Evolutionary conservation across 2,797 vertebrate genomes (phyloP), one percentile per base, ranked within the genome.

Genomic region (Miichthys miiuy): DNA sequence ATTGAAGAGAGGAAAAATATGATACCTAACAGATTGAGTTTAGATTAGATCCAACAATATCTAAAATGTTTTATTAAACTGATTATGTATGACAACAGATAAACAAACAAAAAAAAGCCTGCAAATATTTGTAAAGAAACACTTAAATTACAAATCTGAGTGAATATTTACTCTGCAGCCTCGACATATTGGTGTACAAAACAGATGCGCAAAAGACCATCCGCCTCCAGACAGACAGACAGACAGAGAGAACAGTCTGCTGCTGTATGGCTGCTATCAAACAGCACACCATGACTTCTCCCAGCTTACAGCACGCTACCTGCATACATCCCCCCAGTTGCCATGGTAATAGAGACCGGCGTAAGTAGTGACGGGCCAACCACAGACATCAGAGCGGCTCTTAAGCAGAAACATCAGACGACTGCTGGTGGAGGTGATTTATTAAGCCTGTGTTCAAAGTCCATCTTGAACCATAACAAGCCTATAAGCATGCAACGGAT

Each of bases 341-440:
- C 95, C 93, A 95, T 94, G 91, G 93, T 70, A 87, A 94, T 93
- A 87, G 91, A 89, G 93, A 84, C 78, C 79, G 86, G 90, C 75
- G 64, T 86, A 72, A 90, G 89, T 89, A 77, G 83, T 77, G 72
- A 82, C 57, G 71, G 90, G 88, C 88, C 87, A 93, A 88, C 87
- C 83, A 72, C 82, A 89, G 91, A 94, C 92, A 91, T 92, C 86
- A 91, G 84, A 91, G 88, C 75, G 60, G 81, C 90, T 93, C 91
- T 93, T 88, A 90, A 92, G 91, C 89, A 87, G 91, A 87, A 89
- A 92, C 85, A 93, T 93, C 90, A 93, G 90, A 90, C 82, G 87
- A 83, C 87, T 83, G 85, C 91, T 75, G 88, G 94, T 61, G 81
- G 86, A 92, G 91, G 93, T 95, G 91, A 95, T 94, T 92, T 93